A percentile compares a stretch with the other conserved stretches of the same genome.
phyloP scores from a whole-genome alignment of 2,113 vertebrate species.

The Lichenostomus cassidix region DNA sequence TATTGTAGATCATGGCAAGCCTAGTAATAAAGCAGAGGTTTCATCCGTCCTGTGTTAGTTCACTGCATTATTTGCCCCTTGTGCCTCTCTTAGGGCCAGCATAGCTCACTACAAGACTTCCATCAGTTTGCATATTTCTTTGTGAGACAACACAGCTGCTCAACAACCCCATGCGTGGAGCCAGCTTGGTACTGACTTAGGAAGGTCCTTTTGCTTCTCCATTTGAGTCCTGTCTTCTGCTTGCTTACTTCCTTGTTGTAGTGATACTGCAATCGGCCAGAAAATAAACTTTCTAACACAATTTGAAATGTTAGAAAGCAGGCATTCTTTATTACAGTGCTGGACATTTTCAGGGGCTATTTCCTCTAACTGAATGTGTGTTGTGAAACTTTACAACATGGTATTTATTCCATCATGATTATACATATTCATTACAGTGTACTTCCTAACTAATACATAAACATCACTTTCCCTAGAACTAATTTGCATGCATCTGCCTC shows the following conservation, averaged over 20 bases:
- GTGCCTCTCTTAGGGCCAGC: not conserved
- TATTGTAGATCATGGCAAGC: not conserved
- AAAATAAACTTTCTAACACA: not conserved
- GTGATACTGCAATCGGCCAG: not conserved
- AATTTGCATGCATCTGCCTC: not conserved
- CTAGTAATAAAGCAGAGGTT: not conserved
- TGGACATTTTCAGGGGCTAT: not conserved
- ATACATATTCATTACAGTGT: not conserved
- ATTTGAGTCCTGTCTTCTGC: not conserved
- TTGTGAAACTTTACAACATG: not conserved
- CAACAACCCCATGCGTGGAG: not conserved
- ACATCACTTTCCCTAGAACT: not conserved
- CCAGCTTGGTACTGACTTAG: not conserved
- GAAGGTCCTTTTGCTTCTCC: not conserved
- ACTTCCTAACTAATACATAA: not conserved
- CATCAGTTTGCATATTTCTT: not conserved
- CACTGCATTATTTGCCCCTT: not conserved
- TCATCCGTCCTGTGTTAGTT: not conserved
- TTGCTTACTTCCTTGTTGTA: not conserved
- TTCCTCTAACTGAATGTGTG: not conserved
- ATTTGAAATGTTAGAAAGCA: not conserved
- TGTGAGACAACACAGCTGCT: not conserved
- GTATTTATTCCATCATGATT: not conserved
- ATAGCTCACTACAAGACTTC: not conserved
- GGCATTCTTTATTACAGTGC: not conserved